Conservation (phyloP, 2,797 vertebrate genomes). For the Typhlichthys subterraneus region DNA sequence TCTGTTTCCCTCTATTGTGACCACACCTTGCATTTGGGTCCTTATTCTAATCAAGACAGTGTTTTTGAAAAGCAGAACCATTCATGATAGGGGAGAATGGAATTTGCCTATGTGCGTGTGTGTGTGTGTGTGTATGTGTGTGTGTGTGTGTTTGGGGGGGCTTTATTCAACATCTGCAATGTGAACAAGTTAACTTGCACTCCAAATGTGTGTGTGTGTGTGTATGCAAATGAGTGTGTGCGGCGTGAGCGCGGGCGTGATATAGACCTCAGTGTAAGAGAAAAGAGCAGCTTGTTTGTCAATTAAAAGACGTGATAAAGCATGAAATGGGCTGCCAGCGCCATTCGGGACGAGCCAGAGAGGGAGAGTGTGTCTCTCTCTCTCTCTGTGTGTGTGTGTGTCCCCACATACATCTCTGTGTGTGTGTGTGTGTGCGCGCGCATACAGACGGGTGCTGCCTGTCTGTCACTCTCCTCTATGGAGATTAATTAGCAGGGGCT, state of each 20-base stretch:
- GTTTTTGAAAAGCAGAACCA: conserved; percentile 63
- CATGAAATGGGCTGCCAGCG: conserved; percentile 85
- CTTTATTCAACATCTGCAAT: conserved; percentile 63
- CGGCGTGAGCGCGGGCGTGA: conserved; percentile 64
- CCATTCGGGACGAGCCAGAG: conserved; percentile 69
- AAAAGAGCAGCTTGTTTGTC: conserved; percentile 87
- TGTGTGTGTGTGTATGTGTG: conserved; percentile 30
- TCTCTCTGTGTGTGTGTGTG: conserved; percentile 51
- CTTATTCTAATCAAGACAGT: conserved; percentile 4
- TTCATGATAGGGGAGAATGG: conserved; percentile 60
- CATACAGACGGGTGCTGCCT: conserved; percentile 63
- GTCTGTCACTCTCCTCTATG: conserved; percentile 79
- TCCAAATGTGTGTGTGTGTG: conserved; percentile 37
- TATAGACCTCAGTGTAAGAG: conserved; percentile 86
- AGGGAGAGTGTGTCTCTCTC: conserved; percentile 39
- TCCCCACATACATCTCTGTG: conserved; percentile 71
- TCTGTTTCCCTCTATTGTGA: not conserved
- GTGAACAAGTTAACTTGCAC: conserved; percentile 42
- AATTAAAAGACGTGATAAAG: conserved; percentile 88
- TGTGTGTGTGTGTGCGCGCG: conserved; percentile 41
- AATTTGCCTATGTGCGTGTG: conserved; percentile 41
- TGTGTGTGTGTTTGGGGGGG: conserved; percentile 14
- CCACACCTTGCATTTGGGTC: no score
- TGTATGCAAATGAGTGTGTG: conserved; percentile 2
- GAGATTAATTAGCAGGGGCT: conserved; percentile 83